Evolutionary conservation across 2,797 vertebrate genomes (phyloP).

Genomic region (Pseudochromis fuscus): DNA sequence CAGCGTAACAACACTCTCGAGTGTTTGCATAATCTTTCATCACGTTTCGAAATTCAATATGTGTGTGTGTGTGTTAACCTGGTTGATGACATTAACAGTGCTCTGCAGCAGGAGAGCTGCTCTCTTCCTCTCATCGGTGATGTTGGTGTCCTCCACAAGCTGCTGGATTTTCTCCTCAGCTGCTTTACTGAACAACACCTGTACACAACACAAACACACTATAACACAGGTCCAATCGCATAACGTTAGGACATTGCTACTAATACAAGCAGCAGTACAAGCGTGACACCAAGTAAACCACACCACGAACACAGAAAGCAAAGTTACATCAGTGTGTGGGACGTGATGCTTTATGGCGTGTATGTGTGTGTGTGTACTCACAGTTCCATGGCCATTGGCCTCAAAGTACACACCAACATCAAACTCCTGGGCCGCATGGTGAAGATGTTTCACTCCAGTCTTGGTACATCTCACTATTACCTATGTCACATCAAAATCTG

Average conservation of each 20-base stretch:
- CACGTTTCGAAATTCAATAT: neutral
- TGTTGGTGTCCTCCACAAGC: conserved; percentile 79
- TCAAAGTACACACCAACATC: conserved; percentile 97
- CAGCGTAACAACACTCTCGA: too few species aligned
- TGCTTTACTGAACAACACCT: conserved; percentile 93
- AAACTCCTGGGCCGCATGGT: conserved; percentile 94
- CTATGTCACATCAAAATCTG: conserved; percentile 70
- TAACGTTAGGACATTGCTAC: neutral
- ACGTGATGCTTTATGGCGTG: neutral
- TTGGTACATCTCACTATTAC: conserved; percentile 92
- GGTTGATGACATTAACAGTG: conserved; percentile 90
- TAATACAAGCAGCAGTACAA: too few species aligned
- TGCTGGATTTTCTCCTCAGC: conserved; percentile 90
- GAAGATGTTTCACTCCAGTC: conserved; percentile 97
- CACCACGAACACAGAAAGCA: neutral
- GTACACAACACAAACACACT: conserved; percentile 27
- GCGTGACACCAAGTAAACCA: too few species aligned
- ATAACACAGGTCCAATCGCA: neutral
- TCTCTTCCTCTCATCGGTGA: conserved; percentile 83
- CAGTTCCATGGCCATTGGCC: conserved; percentile 97
- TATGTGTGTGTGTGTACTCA: conserved; percentile 79
- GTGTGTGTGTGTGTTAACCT: conserved; percentile 79
- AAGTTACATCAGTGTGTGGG: neutral
- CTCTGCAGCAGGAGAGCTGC: conserved; percentile 89
- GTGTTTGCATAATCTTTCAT: neutral